Percentiles rank a stretch among this genome's conserved stretches.
Evolutionary conservation across 2,888 invertebrate species (phyloP).

Genomic region (Sinohyriopsis cumingii): DNA sequence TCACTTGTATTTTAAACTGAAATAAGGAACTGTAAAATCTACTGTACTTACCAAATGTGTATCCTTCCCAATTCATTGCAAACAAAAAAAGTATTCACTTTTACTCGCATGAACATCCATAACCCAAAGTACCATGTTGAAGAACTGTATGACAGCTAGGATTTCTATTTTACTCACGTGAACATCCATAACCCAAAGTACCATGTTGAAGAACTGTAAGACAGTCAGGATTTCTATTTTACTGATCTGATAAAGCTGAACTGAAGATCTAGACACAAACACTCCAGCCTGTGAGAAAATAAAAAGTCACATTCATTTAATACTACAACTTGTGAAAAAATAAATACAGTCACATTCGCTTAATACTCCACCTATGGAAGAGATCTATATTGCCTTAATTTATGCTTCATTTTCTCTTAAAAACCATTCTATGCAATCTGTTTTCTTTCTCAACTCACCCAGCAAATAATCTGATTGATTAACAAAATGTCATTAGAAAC

Average conservation of each 20-base stretch:
- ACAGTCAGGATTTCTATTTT: constrained; percentile 52
- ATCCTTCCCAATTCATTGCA: too few relatives aligned
- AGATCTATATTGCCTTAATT: too few relatives aligned
- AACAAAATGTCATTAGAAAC: too few relatives aligned
- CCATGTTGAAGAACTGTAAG: constrained; percentile 58
- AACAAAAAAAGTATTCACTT: background rate
- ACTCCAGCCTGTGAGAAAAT: constrained; percentile 55
- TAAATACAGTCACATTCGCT: background rate
- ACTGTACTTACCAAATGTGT: too few relatives aligned
- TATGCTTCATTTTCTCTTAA: too few relatives aligned
- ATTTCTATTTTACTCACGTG: constrained; percentile 56
- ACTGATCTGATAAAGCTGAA: constrained; percentile 52
- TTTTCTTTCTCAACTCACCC: too few relatives aligned
- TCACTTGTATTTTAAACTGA: too few relatives aligned
- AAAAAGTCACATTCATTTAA: background rate
- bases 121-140: constrained; percentile 62
- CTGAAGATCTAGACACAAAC: constrained; percentile 62
- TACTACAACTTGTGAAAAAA: background rate
- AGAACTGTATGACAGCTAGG: constrained; percentile 48
- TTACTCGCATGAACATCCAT: constrained; percentile 52
- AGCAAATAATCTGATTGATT: too few relatives aligned
- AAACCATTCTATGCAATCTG: too few relatives aligned
- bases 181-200: constrained; percentile 58
- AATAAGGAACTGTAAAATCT: too few relatives aligned
- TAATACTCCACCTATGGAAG: too few relatives aligned